Base-by-base conservation (phyloP, 2,888 invertebrate species). In the Proisotoma minuta region DNA sequence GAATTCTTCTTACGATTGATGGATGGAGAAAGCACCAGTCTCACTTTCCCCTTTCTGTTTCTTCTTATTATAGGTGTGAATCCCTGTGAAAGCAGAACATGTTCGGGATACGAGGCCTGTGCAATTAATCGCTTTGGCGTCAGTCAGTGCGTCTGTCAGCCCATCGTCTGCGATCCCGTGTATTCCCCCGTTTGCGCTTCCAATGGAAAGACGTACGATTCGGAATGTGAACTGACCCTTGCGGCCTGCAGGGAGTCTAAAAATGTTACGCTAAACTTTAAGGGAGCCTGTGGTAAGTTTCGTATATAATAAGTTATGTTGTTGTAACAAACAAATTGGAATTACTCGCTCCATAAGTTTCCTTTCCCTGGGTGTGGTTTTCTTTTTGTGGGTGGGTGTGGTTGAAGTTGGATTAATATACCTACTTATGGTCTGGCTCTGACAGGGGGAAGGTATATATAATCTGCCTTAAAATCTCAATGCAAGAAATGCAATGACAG, bases 71-170 rank as follows among this genome's bases (percentile, higher is more conserved):
- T 40, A 71, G 91, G 88, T 60, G 84, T 86, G 77, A 92, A 93
- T 78, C 92, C 93, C 0, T 94, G 94, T 77, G 84, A 85, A 73
- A 84, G 84, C 47, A 84, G 89, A 43, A 84, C 85, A 68, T 94
- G 93, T 78, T 84, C 84, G 51, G 80, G 84, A 8, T 87, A 88
- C 57, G 88, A 92, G 76, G 86, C 87, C 70, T 95, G 95, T 77
- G 84, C 85, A 49, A 84, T 94, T 75, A 87, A 91, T 80, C 84
- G 85, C 26, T 86, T 84, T 61, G 91, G 93, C 1, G 87, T 87
- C 59, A 91, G 92, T 1, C 84, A 85, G 59, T 94, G 94, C 78
- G 86, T 87, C 67, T 95, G 95, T 77, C 89, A 90, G 0, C 82
- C 86, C 15, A n/a, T n/a, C n/a, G 84, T 85, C 43, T 92, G 92